Conservation (phyloP, 2,113 vertebrate species). For the Pardalotus punctatus region DNA sequence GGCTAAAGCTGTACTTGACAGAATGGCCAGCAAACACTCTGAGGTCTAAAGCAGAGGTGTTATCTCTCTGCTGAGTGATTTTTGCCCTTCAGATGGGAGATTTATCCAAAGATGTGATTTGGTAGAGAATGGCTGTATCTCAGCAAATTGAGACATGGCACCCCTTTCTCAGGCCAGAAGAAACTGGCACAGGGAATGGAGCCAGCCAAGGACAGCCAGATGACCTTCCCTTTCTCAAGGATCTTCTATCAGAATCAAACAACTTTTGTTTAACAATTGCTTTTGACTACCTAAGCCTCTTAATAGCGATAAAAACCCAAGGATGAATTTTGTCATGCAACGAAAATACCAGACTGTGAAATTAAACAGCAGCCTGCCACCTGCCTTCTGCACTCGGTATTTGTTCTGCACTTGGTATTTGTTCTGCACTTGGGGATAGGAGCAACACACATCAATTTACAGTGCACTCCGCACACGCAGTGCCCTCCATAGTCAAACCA, state of each 20-base stretch:
- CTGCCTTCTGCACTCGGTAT: neutral
- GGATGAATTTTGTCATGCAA: neutral
- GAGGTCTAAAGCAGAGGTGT: neutral
- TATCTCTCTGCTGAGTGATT: neutral
- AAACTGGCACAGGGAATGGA: rapidly evolving
- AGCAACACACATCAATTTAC: neutral
- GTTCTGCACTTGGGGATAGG: neutral
- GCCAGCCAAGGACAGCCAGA: neutral
- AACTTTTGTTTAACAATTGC: neutral
- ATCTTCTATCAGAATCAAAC: neutral
- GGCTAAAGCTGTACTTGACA: neutral
- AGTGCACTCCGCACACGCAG: neutral
- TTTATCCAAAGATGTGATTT: neutral
- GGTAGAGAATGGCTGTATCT: neutral
- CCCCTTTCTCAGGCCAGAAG: neutral
- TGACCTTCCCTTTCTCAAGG: neutral
- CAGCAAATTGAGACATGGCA: neutral
- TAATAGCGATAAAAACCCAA: neutral
- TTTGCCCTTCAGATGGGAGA: neutral
- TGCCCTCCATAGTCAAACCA: neutral
- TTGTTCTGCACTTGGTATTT: neutral
- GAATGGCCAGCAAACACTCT: neutral
- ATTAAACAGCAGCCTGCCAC: constrained; percentile 14
- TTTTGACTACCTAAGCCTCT: neutral
- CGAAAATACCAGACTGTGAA: neutral